phyloP scores from a whole-genome alignment of 92 coral and sea anemone genomes.

The Actinostola sp. region DNA sequence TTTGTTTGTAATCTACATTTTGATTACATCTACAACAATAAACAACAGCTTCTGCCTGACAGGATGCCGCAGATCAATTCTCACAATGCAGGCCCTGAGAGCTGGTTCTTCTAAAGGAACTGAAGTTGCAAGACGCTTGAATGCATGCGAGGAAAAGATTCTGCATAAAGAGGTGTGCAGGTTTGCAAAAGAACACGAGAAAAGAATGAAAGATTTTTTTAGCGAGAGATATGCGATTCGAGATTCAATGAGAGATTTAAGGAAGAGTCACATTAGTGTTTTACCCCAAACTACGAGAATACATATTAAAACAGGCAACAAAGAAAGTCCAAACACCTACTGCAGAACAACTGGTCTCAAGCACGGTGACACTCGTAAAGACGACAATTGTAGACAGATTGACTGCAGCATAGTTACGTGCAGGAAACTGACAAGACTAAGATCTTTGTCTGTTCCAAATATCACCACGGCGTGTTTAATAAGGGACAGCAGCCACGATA shows the following conservation, averaged over 20 bases:
- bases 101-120: constrained; percentile 50
- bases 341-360: no score
- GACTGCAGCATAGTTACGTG: no score
- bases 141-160: constrained; percentile 60
- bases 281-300: background rate
- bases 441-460: constrained; percentile 34
- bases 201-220: constrained; percentile 54
- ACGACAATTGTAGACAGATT: background rate
- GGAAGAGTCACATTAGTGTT: background rate
- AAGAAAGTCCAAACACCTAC: no score
- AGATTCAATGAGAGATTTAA: constrained; percentile 51
- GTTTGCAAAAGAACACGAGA: constrained; percentile 64
- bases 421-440: background rate
- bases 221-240: constrained; percentile 53
- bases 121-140: constrained; percentile 71
- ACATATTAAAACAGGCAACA: no score
- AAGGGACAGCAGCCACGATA: background rate
- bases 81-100: constrained; percentile 22
- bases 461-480: no score
- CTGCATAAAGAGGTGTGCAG: constrained; percentile 59
- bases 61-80: background rate
- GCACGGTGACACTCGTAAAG: no score
- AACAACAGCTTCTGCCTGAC: no score
- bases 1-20: background rate
- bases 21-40: constrained; percentile 5